A percentile compares a stretch with the other conserved stretches of the same genome.
phyloP scores from a whole-genome alignment of 2,888 invertebrate species.

The Epinotia bilunana region DNA sequence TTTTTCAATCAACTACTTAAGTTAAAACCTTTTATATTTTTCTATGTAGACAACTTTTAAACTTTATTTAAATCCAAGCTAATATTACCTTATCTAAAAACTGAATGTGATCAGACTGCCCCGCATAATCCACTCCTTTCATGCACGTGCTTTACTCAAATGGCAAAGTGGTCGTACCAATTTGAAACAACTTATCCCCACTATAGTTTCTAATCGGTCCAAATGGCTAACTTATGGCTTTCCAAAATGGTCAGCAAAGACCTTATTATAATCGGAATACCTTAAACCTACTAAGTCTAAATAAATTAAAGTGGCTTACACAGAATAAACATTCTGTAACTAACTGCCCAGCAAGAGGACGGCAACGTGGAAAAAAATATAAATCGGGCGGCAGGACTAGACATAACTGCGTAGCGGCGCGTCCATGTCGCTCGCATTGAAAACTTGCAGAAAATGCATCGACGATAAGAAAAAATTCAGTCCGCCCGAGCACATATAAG shows the following conservation, averaged over 20 bases:
- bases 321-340: constrained; percentile 45
- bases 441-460: constrained; percentile 83
- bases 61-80: background rate
- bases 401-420: constrained; percentile 57
- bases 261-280: background rate
- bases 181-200: constrained; percentile 22
- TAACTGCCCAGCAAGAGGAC: constrained; percentile 55
- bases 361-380: constrained; percentile 51
- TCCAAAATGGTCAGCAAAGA: background rate
- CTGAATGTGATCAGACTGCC: background rate
- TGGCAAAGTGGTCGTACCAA: constrained; percentile 17
- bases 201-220: constrained; percentile 19
- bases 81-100: background rate
- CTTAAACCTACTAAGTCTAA: constrained; percentile 1
- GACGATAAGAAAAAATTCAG: constrained; percentile 84
- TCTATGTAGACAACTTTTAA: background rate
- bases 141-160: constrained; percentile 21
- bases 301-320: constrained; percentile 25
- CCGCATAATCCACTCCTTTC: constrained; percentile 13
- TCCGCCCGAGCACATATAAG: constrained; percentile 78
- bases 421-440: constrained; percentile 71
- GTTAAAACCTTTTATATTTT: background rate
- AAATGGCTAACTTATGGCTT: constrained; percentile 1
- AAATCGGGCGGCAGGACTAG: constrained; percentile 55
- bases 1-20: background rate